Evolutionary conservation across 2,888 invertebrate genomes (phyloP).

Genomic region (Dasypolia templi): DNA sequence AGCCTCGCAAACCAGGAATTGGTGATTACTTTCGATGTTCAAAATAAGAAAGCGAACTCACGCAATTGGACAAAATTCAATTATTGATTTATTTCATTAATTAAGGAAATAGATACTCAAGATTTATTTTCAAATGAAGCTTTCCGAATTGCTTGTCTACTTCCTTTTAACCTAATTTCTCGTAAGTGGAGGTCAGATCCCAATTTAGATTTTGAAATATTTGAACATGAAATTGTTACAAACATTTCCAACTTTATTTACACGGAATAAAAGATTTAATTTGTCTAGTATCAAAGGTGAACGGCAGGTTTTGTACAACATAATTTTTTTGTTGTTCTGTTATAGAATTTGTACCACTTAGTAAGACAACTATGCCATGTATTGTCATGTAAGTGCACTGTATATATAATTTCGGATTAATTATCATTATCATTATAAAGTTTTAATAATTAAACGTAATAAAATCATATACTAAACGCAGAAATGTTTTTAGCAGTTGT

Average conservation of each 20-base stretch:
- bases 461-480: too few species aligned
- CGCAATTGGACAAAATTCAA: slow-evolving; percentile 22
- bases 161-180: slow-evolving; percentile 13
- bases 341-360: too few species aligned
- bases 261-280: not conserved
- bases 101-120: slow-evolving; percentile 10
- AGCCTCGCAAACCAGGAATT: not conserved
- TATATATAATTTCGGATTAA: too few species aligned
- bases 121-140: slow-evolving; percentile 19
- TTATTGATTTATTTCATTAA: slow-evolving; percentile 46
- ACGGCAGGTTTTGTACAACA: too few species aligned
- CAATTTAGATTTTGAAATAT: slow-evolving; percentile 24
- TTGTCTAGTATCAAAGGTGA: not conserved
- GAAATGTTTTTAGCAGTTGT: too few species aligned
- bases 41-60: slow-evolving; percentile 1
- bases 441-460: too few species aligned
- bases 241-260: not conserved
- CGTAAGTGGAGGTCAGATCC: slow-evolving; percentile 15
- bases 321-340: too few species aligned
- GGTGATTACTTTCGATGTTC: too few species aligned
- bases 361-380: too few species aligned
- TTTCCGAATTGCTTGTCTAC: slow-evolving; percentile 10
- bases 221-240: slow-evolving; percentile 4
- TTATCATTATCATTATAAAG: too few species aligned
- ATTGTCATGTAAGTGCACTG: too few species aligned